Percentiles rank a stretch among this genome's conserved stretches.
These are phyloP conservation scores for Drosophila lowei DNA, from an alignment of 1,140 invertebrate genomes.

Conservation along the genomic window DNA sequence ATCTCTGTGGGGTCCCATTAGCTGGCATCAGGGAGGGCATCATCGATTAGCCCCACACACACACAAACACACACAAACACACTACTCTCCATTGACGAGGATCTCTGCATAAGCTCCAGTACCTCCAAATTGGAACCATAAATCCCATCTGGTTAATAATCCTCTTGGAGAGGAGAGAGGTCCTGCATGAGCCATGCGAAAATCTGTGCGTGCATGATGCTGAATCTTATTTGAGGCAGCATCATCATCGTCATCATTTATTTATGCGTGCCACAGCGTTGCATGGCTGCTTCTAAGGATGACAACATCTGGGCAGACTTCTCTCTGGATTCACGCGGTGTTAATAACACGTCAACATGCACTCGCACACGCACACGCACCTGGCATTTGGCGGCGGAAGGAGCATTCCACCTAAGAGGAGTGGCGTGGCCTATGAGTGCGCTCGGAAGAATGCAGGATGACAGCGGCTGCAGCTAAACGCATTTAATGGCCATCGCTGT, in stretches of 20 bases:
- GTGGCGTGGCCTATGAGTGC: no score
- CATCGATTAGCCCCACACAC: no score
- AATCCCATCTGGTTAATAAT: constrained; percentile 26
- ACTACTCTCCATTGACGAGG: no score
- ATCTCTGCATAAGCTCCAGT: no score
- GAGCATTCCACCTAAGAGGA: not conserved
- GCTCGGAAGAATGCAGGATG: constrained; percentile 6
- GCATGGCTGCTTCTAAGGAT: constrained; percentile 48
- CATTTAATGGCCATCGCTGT: constrained; percentile 47
- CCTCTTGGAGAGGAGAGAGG: not conserved
- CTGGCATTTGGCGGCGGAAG: not conserved
- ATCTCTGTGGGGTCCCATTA: no score
- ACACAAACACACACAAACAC: no score
- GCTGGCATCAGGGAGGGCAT: not conserved
- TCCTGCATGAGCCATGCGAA: not conserved
- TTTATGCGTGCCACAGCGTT: constrained; percentile 63
- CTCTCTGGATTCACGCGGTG: constrained; percentile 49
- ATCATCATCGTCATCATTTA: constrained; percentile 65
- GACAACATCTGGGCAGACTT: constrained; percentile 53
- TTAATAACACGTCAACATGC: constrained; percentile 69
- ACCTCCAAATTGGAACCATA: not conserved
- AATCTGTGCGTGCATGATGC: constrained; percentile 51
- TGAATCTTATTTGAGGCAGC: constrained; percentile 64
- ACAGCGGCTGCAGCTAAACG: constrained; percentile 46
- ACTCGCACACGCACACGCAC: constrained; percentile 1